Percentiles rank a stretch among this genome's conserved stretches.
Evolutionary conservation across 2,888 invertebrate genomes (phyloP).

Genomic region (Capitulum mitella): DNA sequence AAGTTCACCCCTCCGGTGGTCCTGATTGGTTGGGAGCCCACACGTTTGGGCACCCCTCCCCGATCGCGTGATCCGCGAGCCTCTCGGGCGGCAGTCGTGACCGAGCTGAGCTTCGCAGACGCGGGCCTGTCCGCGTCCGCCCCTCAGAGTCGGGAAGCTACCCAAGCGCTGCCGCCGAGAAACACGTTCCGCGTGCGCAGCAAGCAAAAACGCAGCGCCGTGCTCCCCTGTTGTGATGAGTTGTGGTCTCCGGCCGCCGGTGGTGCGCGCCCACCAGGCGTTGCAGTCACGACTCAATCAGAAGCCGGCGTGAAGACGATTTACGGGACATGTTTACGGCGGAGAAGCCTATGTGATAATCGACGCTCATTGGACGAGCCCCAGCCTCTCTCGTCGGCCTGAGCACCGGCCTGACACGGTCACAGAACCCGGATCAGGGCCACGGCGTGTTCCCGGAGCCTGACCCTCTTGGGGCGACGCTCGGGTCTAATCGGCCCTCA

Average conservation of each 20-base stretch:
- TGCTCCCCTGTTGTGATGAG: neutral
- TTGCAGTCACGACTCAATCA: constrained; percentile 7
- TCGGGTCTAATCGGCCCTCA: neutral
- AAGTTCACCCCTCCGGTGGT: too few relatives aligned
- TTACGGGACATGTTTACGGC: neutral
- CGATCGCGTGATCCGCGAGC: neutral
- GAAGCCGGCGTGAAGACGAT: neutral
- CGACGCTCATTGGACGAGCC: too few relatives aligned
- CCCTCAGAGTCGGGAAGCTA: too few relatives aligned
- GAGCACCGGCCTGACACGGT: neutral
- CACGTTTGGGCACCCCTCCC: too few relatives aligned
- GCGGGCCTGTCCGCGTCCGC: too few relatives aligned
- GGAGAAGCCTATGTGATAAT: too few relatives aligned
- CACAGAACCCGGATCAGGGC: neutral
- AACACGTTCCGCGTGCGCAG: too few relatives aligned
- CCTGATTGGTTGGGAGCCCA: too few relatives aligned
- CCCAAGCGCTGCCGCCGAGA: too few relatives aligned
- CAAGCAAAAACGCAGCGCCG: neutral
- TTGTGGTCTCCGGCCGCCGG: neutral
- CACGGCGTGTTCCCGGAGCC: neutral
- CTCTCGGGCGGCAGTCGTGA: neutral
- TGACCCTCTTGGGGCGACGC: neutral
- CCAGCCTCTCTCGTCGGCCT: too few relatives aligned
- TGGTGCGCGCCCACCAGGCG: neutral
- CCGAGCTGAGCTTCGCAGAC: neutral